Base-by-base conservation (phyloP, 2,113 vertebrate species). In the Cygnus atratus region DNA sequence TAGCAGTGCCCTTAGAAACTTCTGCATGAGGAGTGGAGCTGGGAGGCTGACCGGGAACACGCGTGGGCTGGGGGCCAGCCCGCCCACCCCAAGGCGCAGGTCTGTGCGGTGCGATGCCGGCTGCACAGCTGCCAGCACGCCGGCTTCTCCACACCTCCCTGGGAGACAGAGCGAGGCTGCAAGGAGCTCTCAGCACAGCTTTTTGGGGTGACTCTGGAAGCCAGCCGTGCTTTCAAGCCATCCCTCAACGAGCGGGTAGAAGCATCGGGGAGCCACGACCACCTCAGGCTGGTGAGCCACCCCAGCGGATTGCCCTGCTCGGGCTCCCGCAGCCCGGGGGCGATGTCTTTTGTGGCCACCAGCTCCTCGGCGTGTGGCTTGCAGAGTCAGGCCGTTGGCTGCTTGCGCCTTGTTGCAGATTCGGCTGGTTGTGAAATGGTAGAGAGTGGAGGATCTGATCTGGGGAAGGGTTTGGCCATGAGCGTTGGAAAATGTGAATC, bases 401-500 rank as follows among this genome's bases (percentile, higher is more conserved):
- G 1, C 73, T n/a, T 41, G 65, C 59, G 65, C 84, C 25, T 81
- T 0, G 2, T 50, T 43, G 78, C 63, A 24, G 54, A 31, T 31
- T 21, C 0, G 6, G 58, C 50, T 55, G 9, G 55, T 59, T 90
- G 92, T 85, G 82, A 93, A 87, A 78, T 4, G 72, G 86, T 75
- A 79, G 85, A 82, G 41, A 59, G 84, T n/a, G 75, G 85, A 94
- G 82, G 75, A 88, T 57, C 88, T 46, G 90, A 75, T 95, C 77
- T 19, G 76, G 3, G 0, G 54, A 91, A 92, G 88, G 85, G 85
- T 90, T 96, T 92, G 92, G 93, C 94, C 76, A 95, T 68, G 84
- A 97, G 92, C 1, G 3, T 72, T 87, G 88, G 93, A 93, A 96
- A 96, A 96, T 93, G 93, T 96, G 96, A 97, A 94, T 92, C 87